Base-by-base conservation (phyloP, 2,113 vertebrate genomes). In the Tragelaphus strepsiceros region DNA sequence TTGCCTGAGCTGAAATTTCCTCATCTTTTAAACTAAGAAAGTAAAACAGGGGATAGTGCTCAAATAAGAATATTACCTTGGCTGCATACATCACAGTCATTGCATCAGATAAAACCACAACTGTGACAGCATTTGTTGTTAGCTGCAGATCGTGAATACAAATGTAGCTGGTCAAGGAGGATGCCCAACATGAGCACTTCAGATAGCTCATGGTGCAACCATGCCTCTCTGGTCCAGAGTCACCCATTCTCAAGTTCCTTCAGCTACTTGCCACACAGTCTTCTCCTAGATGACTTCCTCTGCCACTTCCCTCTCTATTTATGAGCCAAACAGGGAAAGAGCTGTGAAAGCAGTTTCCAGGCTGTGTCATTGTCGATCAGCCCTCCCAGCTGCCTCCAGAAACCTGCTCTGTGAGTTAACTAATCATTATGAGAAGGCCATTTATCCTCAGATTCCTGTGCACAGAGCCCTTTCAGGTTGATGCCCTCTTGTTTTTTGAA, bases 371-470 rank as follows among this genome's bases (percentile, higher is more conserved):
- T 94, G 82, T 58, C 9, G 0, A 77, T 96, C 91, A 95, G 11
- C 81, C 97, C 77, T 2, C 83, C 93, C 3, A 7, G 59, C 22
- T 94, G 90, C 61, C 51, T 93, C 71, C 1, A 2, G 97, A 83
- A 96, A 28, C 58, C 92, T 88, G 58, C 49, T 96, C 39, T 2
- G 7, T 28, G 32, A 64, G 93, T 62, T 97, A 95, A 89, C 92
- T 95, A 96, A 30, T n/a, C 58, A 32, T 59, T 53, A 56, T 82
- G 71, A 97, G 96, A 96, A 81, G 97, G 19, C 1, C 97, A 71
- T 91, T 97, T 93, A 90, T 58, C 67, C 95, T 94, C 21, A 17
- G 54, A 82, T 49, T 71, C 54, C 91, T 83, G 64, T 61, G 82
- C 64, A 24, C 35, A 6, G 28, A 96, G 83, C 32, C 58, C 90